Conservation (phyloP, 53 echinoderm and acorn worm species). For the Holothuria leucospilota region DNA sequence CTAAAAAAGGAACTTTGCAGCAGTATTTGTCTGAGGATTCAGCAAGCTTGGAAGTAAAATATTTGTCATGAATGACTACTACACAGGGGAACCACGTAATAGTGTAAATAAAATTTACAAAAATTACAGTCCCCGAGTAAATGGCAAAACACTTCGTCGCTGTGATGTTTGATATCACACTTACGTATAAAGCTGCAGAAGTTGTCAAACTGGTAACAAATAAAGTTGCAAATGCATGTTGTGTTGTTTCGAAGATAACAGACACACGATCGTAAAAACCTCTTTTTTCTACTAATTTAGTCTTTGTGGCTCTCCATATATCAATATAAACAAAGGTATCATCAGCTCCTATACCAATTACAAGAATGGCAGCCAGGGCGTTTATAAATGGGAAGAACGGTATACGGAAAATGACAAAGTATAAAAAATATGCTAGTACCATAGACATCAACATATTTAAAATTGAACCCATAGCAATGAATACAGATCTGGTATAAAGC, state of each 20-base stretch:
- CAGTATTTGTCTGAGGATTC: not conserved
- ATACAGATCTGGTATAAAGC: conserved; percentile 70
- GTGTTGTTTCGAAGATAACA: conserved; percentile 49
- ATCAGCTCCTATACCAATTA: conserved; percentile 84
- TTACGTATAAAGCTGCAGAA: conserved; percentile 73
- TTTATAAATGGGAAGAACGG: conserved; percentile 77
- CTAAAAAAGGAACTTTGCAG: too few species aligned
- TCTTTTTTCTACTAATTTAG: not conserved
- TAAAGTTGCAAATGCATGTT: conserved; percentile 73
- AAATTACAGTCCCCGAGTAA: conserved; percentile 69
- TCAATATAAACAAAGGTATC: conserved; percentile 86
- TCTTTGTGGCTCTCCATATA: conserved; percentile 67
- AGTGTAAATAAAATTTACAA: conserved; percentile 76
- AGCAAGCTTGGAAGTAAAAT: not conserved
- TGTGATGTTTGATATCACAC: conserved; percentile 57
- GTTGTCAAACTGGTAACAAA: conserved; percentile 86
- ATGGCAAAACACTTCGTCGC: conserved; percentile 73
- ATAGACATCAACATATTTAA: conserved; percentile 58
- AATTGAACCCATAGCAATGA: conserved; percentile 63
- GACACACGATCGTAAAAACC: not conserved
- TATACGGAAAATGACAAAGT: conserved; percentile 56
- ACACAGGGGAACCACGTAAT: conserved; percentile 70
- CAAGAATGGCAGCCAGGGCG: conserved; percentile 46
- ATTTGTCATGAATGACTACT: conserved; percentile 70
- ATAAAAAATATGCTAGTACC: conserved; percentile 73